Conservation (phyloP, 1,140 invertebrate species). For the Bicyclus anynana region DNA sequence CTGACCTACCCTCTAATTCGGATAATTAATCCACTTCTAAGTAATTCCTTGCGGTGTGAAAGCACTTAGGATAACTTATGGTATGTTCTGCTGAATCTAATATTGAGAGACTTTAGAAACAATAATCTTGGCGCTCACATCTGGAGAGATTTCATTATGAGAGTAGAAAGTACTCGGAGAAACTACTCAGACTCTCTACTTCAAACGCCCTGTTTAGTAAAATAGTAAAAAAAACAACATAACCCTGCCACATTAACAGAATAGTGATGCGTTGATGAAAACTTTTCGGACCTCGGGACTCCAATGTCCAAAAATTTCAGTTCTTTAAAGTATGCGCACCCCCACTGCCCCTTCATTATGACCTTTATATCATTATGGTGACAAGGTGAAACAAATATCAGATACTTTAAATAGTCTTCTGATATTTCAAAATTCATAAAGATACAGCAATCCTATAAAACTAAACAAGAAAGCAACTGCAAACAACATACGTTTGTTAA, state of each 20-base stretch:
- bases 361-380: no score
- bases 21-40: conserved; percentile 19
- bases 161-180: no score
- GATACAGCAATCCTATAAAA: background rate
- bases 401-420: no score
- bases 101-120: background rate
- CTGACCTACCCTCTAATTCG: conserved; percentile 18
- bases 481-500: conserved; percentile 9
- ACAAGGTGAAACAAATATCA: background rate
- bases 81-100: conserved; percentile 1
- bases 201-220: no score
- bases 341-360: no score
- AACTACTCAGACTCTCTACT: no score
- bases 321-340: no score
- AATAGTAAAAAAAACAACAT: no score
- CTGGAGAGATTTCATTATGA: background rate
- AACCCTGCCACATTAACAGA: no score
- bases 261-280: no score
- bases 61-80: conserved; percentile 9
- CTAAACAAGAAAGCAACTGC: conserved; percentile 1
- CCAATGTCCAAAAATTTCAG: no score
- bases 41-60: conserved; percentile 18
- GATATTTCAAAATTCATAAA: background rate
- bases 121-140: background rate
- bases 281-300: no score